Evolutionary conservation across 2,888 invertebrate species (phyloP), one percentile per base, ranked within the genome.

Genomic region (Napeogenes sylphis): DNA sequence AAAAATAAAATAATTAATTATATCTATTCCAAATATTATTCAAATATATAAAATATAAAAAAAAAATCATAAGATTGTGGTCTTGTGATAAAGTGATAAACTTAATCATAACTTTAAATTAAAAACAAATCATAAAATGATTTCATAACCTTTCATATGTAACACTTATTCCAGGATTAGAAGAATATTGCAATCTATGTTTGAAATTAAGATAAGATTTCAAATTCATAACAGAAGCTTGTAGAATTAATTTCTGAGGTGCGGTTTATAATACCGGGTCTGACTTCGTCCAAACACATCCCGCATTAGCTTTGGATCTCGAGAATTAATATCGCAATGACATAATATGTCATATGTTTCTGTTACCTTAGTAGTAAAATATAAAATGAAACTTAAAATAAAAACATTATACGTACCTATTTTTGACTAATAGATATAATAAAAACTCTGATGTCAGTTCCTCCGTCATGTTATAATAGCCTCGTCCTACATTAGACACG

Each of bases 181-280:
- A 38, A 12, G 3, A 3, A 10, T 42, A 42, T 42, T 42, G 3
- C 10, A 42, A 2, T 8, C 8, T 6, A 6, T 42, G 42, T 42
- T 10, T 6, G 42, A 10, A 42, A 42, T 42, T 42, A 42, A 42
- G 10, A 12, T 42, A 42, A 42, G 42, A 42, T 42, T 35, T 21
- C 51, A 51, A 30, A 30, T 42, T 42, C 42, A 42, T 10, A 42
- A 12, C 51, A 51, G 51, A 30, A 51, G 51, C 51, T 51, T 51
- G 30, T 30, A 30, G 51, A 51, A 51, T 51, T 51, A 51, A 51
- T 51, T 51, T 51, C 51, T 30, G 51, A 51, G 51, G 12, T 51
- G 30, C 12, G 30, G 30, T 51, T 51, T 51, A 30, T 51, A 51
- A 51, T 51, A 30, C 30, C 30, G 51, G 51, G 5, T 12, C 21